phyloP scores from a whole-genome alignment of 2,113 vertebrate genomes.

The Alectura lathami region DNA sequence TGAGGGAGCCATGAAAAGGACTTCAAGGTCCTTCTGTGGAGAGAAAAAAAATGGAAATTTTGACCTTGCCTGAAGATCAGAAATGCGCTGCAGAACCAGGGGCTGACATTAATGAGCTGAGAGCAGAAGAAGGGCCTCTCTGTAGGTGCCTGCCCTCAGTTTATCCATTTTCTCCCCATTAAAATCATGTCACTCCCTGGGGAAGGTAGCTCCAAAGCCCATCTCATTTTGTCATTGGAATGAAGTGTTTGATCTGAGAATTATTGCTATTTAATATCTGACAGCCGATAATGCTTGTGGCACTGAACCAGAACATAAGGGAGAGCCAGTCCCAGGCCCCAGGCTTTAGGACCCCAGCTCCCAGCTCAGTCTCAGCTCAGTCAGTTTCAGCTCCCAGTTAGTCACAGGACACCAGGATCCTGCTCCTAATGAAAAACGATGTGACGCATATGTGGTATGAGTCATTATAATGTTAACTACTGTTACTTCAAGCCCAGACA shows the following conservation, averaged over 20 bases:
- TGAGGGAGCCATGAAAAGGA: neutral
- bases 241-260: conserved; percentile 11
- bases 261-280: conserved; percentile 23
- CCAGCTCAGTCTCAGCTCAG: too few species aligned
- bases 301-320: neutral
- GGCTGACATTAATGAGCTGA: conserved; percentile 27
- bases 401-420: conserved; percentile 46
- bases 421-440: conserved; percentile 56
- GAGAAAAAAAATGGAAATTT: conserved; percentile 26
- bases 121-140: neutral
- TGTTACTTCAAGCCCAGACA: conserved; percentile 62
- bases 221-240: conserved; percentile 18
- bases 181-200: neutral
- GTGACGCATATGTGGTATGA: conserved; percentile 60
- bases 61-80: conserved; percentile 38
- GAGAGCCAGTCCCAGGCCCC: neutral
- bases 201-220: neutral
- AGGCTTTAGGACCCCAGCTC: neutral
- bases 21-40: neutral
- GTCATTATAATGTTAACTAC: conserved; percentile 68
- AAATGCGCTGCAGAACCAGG: neutral
- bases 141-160: conserved; percentile 35
- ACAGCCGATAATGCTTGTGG: neutral
- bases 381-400: conserved; percentile 39
- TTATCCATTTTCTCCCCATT: conserved; percentile 29